Evolutionary conservation across 2,113 vertebrate genomes (phyloP).

Genomic region (Trinectes maculatus): DNA sequence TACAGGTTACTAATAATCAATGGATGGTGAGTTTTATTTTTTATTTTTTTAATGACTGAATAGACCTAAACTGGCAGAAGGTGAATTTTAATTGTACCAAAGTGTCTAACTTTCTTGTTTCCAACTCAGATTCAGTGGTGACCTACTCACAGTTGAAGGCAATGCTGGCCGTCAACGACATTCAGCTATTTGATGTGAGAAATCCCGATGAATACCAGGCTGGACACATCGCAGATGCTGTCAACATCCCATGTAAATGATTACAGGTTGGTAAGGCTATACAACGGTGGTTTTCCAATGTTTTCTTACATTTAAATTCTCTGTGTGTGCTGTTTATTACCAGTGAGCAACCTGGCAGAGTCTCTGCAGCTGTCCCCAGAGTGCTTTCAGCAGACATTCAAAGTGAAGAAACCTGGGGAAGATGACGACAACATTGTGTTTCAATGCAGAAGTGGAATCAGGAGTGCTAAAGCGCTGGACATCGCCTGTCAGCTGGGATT

Average conservation of each 20-base stretch:
- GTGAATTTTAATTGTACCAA: not conserved
- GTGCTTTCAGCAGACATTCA: constrained; percentile 75
- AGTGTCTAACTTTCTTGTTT: not conserved
- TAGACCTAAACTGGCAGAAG: not conserved
- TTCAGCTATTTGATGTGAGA: constrained; percentile 81
- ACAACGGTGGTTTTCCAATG: not conserved
- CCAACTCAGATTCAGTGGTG: constrained; percentile 65
- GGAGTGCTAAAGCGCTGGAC: constrained; percentile 75
- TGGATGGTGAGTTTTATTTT: constrained; percentile 25
- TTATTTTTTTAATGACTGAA: too few species aligned
- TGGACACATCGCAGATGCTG: constrained; percentile 71
- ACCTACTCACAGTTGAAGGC: constrained; percentile 75
- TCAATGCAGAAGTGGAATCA: constrained; percentile 81
- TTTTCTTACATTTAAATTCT: not conserved
- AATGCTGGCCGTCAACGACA: constrained; percentile 62
- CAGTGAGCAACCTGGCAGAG: constrained; percentile 79
- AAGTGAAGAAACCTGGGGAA: constrained; percentile 72
- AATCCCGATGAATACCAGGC: constrained; percentile 76
- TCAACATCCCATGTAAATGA: constrained; percentile 79
- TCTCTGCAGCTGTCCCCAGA: constrained; percentile 79
- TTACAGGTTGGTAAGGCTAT: too few species aligned
- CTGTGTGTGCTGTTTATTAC: not conserved
- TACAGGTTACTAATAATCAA: not conserved
- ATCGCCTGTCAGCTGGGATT: constrained; percentile 79
- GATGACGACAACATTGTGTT: constrained; percentile 81